These are phyloP conservation scores for Drosophila mettleri DNA, from an alignment of 2,888 invertebrate genomes.

Conservation along the genomic window DNA sequence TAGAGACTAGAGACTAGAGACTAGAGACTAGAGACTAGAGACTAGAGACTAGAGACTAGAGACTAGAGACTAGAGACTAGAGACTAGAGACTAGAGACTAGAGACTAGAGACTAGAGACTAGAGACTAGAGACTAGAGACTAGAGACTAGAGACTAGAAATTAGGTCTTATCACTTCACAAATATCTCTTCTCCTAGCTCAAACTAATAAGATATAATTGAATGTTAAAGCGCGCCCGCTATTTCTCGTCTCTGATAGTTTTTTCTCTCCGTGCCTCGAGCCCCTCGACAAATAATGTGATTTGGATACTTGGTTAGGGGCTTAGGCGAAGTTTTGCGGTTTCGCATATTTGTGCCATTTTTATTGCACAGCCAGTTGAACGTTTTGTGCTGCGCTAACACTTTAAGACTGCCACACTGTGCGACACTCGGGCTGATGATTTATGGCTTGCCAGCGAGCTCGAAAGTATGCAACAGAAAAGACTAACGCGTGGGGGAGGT, in stretches of 20 bases:
- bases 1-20: neutral
- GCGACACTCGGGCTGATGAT: constrained; percentile 61
- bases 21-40: neutral
- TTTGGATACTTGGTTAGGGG: constrained; percentile 27
- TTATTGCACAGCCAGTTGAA: constrained; percentile 38
- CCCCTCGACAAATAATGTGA: constrained; percentile 26
- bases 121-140: neutral
- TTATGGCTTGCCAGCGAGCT: constrained; percentile 64
- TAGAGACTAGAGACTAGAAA: neutral
- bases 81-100: neutral
- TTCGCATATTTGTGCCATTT: constrained; percentile 48
- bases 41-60: neutral
- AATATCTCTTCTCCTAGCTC: no score
- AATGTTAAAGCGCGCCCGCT: neutral
- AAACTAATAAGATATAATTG: neutral
- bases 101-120: neutral
- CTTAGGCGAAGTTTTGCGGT: constrained; percentile 12
- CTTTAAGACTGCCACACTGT: constrained; percentile 61
- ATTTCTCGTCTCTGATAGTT: neutral
- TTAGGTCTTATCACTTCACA: neutral
- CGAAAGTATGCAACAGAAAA: constrained; percentile 69
- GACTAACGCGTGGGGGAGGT: neutral
- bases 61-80: neutral
- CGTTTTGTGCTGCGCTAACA: constrained; percentile 66
- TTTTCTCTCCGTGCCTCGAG: neutral